Percentiles rank a stretch among this genome's conserved stretches.
These are phyloP conservation scores for Erebia palarica DNA, from an alignment of 2,888 invertebrate species.

Conservation along the genomic window DNA sequence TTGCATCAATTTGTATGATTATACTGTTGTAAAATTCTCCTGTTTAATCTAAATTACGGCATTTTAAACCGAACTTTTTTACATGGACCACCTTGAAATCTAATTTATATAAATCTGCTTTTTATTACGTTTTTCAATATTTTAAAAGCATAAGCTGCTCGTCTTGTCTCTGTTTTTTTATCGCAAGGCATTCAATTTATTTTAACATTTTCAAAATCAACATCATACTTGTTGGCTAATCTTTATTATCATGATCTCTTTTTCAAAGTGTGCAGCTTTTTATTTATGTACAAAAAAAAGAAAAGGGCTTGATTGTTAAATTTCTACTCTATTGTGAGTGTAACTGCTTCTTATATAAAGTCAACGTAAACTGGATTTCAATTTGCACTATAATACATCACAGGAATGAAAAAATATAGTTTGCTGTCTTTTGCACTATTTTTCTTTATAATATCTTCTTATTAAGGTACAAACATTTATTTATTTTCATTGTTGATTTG, in stretches of 20 bases:
- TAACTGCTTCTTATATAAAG: too few relatives aligned
- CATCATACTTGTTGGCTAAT: neutral
- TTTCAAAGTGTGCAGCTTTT: neutral
- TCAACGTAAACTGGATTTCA: too few relatives aligned
- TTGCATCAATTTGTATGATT: slow-evolving; percentile 19
- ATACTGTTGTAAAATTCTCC: slow-evolving; percentile 11
- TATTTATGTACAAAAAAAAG: too few relatives aligned
- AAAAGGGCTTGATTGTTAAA: too few relatives aligned
- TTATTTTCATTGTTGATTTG: too few relatives aligned
- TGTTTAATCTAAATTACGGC: slow-evolving; percentile 19
- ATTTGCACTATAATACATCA: too few relatives aligned
- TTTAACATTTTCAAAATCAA: neutral
- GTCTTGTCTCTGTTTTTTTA: neutral
- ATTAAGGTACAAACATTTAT: too few relatives aligned
- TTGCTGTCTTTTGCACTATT: too few relatives aligned
- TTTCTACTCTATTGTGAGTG: too few relatives aligned
- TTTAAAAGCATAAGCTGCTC: neutral
- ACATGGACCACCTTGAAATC: slow-evolving; percentile 18
- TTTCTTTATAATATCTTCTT: too few relatives aligned
- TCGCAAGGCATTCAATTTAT: neutral
- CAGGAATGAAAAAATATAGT: too few relatives aligned
- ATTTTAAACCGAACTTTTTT: slow-evolving; percentile 6
- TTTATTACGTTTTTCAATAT: slow-evolving; percentile 6
- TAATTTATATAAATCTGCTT: slow-evolving; percentile 17
- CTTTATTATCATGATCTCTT: neutral